phyloP scores from a whole-genome alignment of 2,888 invertebrate genomes.

The Acanthoscelides obtectus region DNA sequence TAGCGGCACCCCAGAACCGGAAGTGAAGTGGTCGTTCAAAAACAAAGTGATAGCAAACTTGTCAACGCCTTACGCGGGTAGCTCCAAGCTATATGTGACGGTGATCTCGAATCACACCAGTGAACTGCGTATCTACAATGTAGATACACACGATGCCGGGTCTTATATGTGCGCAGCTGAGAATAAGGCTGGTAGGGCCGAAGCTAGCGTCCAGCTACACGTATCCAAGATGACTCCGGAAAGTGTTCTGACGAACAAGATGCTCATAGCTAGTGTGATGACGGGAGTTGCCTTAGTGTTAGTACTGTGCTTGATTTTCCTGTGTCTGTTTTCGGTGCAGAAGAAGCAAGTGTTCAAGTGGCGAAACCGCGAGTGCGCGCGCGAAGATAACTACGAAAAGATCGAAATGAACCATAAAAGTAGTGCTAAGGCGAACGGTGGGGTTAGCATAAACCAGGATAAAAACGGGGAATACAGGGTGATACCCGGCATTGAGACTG shows the following conservation, averaged over 20 bases:
- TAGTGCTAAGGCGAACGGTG: slow-evolving; percentile 36
- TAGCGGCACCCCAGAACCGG: slow-evolving; percentile 65
- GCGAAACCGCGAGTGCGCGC: slow-evolving; percentile 43
- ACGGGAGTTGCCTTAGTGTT: slow-evolving; percentile 62
- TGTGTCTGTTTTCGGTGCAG: slow-evolving; percentile 58
- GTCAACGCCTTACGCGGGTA: slow-evolving; percentile 48
- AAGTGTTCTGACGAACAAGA: slow-evolving; percentile 56
- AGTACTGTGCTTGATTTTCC: slow-evolving; percentile 61
- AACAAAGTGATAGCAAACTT: slow-evolving; percentile 67
- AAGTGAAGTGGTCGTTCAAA: slow-evolving; percentile 67
- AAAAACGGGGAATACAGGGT: slow-evolving; percentile 70
- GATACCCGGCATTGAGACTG: slow-evolving; percentile 56
- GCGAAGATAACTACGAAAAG: slow-evolving; percentile 70
- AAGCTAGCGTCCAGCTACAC: slow-evolving; percentile 67
- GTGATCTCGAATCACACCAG: slow-evolving; percentile 54
- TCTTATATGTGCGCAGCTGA: slow-evolving; percentile 74
- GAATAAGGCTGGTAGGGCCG: slow-evolving; percentile 73
- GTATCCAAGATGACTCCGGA: slow-evolving; percentile 63
- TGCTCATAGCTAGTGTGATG: slow-evolving; percentile 63
- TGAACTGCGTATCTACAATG: slow-evolving; percentile 68
- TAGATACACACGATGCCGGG: slow-evolving; percentile 71
- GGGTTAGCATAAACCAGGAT: slow-evolving; percentile 19
- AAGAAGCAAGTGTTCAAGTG: slow-evolving; percentile 59
- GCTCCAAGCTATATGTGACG: slow-evolving; percentile 61
- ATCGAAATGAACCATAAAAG: slow-evolving; percentile 67